Percentiles rank a stretch among this genome's conserved stretches.
Evolutionary conservation across 2,113 vertebrate genomes (phyloP).

Genomic region (Grus americana): DNA sequence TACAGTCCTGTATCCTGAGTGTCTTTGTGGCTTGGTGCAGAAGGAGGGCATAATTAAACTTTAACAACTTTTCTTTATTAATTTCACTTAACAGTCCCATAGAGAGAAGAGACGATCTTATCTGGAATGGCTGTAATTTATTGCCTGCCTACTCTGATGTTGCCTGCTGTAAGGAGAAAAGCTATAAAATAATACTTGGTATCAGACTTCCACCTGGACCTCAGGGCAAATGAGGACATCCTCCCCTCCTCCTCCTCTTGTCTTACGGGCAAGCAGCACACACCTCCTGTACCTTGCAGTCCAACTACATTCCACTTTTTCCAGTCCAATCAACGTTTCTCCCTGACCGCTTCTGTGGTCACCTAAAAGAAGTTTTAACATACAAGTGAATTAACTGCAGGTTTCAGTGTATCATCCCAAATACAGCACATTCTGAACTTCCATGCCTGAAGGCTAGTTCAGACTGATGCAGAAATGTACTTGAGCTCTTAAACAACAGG

Average conservation of each 20-base stretch:
- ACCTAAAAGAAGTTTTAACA: background rate
- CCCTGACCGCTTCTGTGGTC: background rate
- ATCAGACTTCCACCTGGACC: background rate
- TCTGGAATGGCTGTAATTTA: background rate
- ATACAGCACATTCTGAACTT: background rate
- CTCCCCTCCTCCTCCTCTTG: background rate
- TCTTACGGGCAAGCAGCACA: background rate
- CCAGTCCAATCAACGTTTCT: rapidly evolving
- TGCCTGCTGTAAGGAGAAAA: background rate
- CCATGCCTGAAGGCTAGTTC: background rate
- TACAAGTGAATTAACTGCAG: background rate
- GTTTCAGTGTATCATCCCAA: background rate
- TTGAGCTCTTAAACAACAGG: background rate
- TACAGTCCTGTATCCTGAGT: background rate
- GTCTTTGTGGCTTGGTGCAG: background rate
- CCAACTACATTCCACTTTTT: background rate
- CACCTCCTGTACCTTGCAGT: background rate
- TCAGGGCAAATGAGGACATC: background rate
- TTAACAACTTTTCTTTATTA: background rate
- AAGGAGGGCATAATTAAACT: background rate
- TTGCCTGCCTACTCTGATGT: background rate
- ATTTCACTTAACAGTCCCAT: background rate
- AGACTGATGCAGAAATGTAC: rapidly evolving
- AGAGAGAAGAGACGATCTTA: background rate
- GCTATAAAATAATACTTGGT: background rate